Base-by-base conservation (phyloP, 2,113 vertebrate species). In the Hassar affinis region DNA sequence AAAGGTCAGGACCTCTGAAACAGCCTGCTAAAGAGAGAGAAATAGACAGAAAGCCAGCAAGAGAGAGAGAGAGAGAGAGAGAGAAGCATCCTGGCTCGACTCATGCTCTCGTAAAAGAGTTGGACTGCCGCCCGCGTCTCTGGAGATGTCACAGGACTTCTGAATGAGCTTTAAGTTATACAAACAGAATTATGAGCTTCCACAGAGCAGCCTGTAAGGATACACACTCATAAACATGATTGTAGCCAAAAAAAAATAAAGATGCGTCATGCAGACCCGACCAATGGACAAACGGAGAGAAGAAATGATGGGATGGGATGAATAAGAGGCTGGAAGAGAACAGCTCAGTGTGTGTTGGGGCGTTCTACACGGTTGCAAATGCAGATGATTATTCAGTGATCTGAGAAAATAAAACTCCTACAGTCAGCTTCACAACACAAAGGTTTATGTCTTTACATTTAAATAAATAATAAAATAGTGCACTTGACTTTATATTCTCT, bases 1-100 rank as follows among this genome's bases (percentile, higher is more conserved):
- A 89, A 77, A 59, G 18, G 88, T 83, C 79, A 82, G 61, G 59
- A 59, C 84, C 84, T 61, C 51, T 35, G 22, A 77, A 84, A 79
- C 22, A 47, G 68, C 4, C 79, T 78, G 69, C 35, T 56, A 33
- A 84, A 64, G 51, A 80, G 61, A 80, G 51, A 80, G 52, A 71
- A 10, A 74, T 12, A 71, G 38, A 86, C 30, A 57, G 81, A 86
- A 64, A n/a, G 22, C 18, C 17, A 79, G 68, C 30, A 45, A 78
- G 49, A 35, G 75, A 54, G 17, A 62, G 57, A 62, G 15, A 20
- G 74, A 84, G 35, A 79, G 77, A 74, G 25, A 62, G 42, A 74
- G n/a, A 33, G 6, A 62, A 45, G 33, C 64, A 47, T 80, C 47
- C 66, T 84, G 87, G 84, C 74, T 62, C 18, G n/a, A 0, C 52